A percentile compares a stretch with the other conserved stretches of the same genome.
These are phyloP conservation scores for Campylomormyrus numenius DNA, from an alignment of 2,113 vertebrate genomes.

Conservation along the genomic window DNA sequence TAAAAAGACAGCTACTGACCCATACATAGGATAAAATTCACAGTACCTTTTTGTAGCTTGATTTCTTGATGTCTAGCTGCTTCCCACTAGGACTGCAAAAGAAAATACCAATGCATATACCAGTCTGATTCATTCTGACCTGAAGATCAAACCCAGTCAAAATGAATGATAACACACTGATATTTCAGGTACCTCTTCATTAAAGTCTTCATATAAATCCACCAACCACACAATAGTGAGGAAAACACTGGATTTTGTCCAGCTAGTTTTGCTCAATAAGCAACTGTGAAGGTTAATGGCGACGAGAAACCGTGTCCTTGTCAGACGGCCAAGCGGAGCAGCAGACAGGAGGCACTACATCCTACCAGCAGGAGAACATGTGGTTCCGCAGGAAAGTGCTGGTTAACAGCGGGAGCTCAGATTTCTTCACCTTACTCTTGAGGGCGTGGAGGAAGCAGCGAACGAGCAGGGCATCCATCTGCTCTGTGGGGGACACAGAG, in stretches of 20 bases:
- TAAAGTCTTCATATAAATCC: not conserved
- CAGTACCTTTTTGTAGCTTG: conserved; percentile 92
- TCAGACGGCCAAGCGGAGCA: not conserved
- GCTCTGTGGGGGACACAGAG: conserved; percentile 59
- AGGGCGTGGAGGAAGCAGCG: conserved; percentile 87
- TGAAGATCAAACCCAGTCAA: not conserved
- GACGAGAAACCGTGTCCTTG: not conserved
- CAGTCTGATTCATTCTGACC: not conserved
- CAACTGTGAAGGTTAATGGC: not conserved
- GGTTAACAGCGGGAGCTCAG: conserved; percentile 87
- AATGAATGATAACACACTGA: not conserved
- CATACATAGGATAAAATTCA: not conserved
- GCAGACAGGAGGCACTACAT: not conserved
- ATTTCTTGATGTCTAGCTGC: conserved; percentile 89
- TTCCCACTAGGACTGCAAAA: conserved; percentile 76
- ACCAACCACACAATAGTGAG: not conserved
- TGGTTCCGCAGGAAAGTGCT: conserved; percentile 85
- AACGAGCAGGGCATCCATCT: conserved; percentile 80
- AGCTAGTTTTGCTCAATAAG: not conserved
- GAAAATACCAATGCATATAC: not conserved
- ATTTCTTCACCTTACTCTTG: conserved; percentile 84
- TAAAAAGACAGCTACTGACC: not conserved
- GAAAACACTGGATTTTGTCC: not conserved
- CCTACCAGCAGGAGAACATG: conserved; percentile 92
- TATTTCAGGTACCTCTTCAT: not conserved